phyloP scores from a whole-genome alignment of 2,888 invertebrate genomes.

The Strigamia maritima region DNA sequence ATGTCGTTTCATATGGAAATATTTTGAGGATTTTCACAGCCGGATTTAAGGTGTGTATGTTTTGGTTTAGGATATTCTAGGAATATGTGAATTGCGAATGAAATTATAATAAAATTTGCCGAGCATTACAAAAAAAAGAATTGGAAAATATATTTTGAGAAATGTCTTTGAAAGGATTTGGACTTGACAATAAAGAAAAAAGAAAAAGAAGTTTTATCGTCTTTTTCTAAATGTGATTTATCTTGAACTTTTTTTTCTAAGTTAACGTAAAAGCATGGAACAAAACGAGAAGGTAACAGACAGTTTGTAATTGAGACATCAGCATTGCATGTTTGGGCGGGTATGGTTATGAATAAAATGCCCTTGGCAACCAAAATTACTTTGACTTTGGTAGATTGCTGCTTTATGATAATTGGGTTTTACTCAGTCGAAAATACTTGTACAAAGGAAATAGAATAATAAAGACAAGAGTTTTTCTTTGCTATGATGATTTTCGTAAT shows the following conservation, averaged over 20 bases:
- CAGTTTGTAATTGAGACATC: not conserved
- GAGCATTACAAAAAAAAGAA: not conserved
- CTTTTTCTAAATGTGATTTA: no score
- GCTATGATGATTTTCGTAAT: not conserved
- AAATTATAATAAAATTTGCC: slow-evolving; percentile 17
- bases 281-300: no score
- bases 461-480: not conserved
- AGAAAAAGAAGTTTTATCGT: no score
- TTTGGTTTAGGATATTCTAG: not conserved
- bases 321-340: not conserved
- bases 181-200: no score
- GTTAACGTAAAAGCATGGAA: no score
- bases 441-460: not conserved
- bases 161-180: not conserved
- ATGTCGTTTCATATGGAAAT: slow-evolving; percentile 12
- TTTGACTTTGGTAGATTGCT: no score
- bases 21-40: not conserved
- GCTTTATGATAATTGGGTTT: not conserved
- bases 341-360: not conserved
- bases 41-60: not conserved
- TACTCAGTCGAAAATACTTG: not conserved
- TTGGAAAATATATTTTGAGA: not conserved
- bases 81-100: not conserved
- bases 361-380: not conserved
- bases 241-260: no score